These are phyloP conservation scores for Oophaga sylvatica DNA, from an alignment of 2,797 vertebrate genomes.

Conservation along the genomic window DNA sequence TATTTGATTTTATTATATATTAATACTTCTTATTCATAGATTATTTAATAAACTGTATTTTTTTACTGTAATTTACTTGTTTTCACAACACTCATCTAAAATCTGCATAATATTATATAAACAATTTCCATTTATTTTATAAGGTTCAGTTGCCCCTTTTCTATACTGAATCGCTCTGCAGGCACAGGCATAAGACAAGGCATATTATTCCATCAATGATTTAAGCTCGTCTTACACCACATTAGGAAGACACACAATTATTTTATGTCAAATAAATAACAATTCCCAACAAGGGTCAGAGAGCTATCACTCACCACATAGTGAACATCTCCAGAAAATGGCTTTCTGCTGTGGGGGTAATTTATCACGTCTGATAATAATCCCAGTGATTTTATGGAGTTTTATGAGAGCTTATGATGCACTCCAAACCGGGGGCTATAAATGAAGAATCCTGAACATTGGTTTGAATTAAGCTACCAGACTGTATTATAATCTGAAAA, in stretches of 20 bases:
- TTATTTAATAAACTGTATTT: not conserved
- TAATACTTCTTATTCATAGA: no score
- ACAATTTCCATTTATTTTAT: not conserved
- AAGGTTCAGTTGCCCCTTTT: not conserved
- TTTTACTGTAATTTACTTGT: not conserved
- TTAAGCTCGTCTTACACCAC: constrained; percentile 39
- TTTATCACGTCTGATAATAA: constrained; percentile 55
- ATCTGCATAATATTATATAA: not conserved
- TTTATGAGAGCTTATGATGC: constrained; percentile 51
- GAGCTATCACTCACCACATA: constrained; percentile 45
- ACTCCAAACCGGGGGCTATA: constrained; percentile 21
- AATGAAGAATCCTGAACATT: constrained; percentile 10
- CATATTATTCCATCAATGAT: constrained; percentile 27
- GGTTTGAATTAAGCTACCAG: not conserved
- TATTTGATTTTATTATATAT: no score
- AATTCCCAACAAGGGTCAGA: constrained; percentile 51
- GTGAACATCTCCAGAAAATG: constrained; percentile 42
- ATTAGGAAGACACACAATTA: constrained; percentile 56
- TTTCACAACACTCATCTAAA: not conserved
- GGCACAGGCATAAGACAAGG: not conserved
- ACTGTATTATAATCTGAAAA: constrained; percentile 11
- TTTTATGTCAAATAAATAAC: constrained; percentile 58
- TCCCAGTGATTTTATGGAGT: constrained; percentile 40
- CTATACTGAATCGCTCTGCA: not conserved
- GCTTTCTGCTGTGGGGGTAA: constrained; percentile 50